Evolutionary conservation across 2,113 vertebrate species (phyloP), one percentile per base, ranked within the genome.

Genomic region (Rhineura floridana): DNA sequence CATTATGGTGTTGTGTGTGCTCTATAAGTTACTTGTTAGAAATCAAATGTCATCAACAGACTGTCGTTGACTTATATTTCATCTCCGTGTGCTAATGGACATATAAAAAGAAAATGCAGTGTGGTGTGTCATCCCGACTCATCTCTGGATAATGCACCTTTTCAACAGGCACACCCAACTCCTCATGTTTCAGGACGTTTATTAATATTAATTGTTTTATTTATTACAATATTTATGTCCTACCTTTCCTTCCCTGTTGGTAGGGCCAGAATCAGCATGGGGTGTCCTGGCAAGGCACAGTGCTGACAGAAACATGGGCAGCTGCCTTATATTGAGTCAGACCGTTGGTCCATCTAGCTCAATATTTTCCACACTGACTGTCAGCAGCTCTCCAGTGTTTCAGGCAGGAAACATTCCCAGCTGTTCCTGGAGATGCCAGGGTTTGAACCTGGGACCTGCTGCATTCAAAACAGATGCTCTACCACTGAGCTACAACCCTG

Each of bases 51-150:
- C 36, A 82, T 59, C 13, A 10, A 50, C 17, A 10, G 78, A 76
- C 78, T 79, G 44, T 10, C 73, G 91, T 79, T 4, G 21, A 46
- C 19, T 75, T 19, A 8, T 77, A 90, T 93, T 76, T 44, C 23
- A 59, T 65, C 36, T 83, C n/a, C 65, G 70, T 19, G 44, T 42
- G 36, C 67, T 65, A 44, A 91, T 63, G 55, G 23, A 8, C 72
- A 1, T 70, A 15, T 23, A 69, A 83, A 81, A 79, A 36, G 44
- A 50, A 39, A 63, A 46, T 36, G 12, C 50, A 48, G 36, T 19
- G 19, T n/a, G 36, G 79, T n/a, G 39, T 17, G 44, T 50, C 28
- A 36, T 44, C 21, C 72, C 28, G 5, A 6, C 30, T 82, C 30
- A 19, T 44, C 30, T 65, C 44, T 88, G 59, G 81, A 88, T 19